Evolutionary conservation across 2,888 invertebrate genomes (phyloP).

Genomic region (Priocnemis perturbator): DNA sequence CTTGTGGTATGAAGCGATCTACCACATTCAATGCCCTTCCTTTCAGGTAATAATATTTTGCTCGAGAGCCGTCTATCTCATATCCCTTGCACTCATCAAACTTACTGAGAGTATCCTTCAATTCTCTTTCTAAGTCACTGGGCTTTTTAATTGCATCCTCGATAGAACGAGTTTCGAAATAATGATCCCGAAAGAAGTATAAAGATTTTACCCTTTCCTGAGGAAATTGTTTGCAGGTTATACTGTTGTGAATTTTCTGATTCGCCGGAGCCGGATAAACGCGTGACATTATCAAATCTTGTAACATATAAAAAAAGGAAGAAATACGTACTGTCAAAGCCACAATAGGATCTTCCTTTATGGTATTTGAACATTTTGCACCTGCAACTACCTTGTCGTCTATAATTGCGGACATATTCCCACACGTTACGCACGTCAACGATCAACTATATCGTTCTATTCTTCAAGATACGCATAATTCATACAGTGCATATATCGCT

Average conservation of each 20-base stretch:
- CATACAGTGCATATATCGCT: too few relatives aligned
- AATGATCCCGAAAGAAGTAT: conserved; percentile 85
- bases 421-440: not conserved
- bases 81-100: conserved; percentile 83
- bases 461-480: conserved; percentile 3
- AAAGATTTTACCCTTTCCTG: conserved; percentile 83
- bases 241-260: too few relatives aligned
- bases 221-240: conserved; percentile 23
- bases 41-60: conserved; percentile 83
- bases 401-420: conserved; percentile 69
- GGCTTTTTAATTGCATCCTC: conserved; percentile 83
- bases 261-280: too few relatives aligned
- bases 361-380: conserved; percentile 65
- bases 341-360: conserved; percentile 73
- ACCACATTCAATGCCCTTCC: conserved; percentile 86
- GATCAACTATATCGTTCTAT: conserved; percentile 8
- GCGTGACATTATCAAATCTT: not conserved
- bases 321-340: conserved; percentile 65
- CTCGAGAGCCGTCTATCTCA: conserved; percentile 75
- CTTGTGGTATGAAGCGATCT: conserved; percentile 81
- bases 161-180: conserved; percentile 85
- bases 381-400: conserved; percentile 74
- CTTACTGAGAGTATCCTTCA: conserved; percentile 79
- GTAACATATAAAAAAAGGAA: conserved; percentile 15
- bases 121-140: conserved; percentile 80